phyloP scores from a whole-genome alignment of 37 sponge, comb jelly and placozoan genomes.

The Beroe forskalii region DNA sequence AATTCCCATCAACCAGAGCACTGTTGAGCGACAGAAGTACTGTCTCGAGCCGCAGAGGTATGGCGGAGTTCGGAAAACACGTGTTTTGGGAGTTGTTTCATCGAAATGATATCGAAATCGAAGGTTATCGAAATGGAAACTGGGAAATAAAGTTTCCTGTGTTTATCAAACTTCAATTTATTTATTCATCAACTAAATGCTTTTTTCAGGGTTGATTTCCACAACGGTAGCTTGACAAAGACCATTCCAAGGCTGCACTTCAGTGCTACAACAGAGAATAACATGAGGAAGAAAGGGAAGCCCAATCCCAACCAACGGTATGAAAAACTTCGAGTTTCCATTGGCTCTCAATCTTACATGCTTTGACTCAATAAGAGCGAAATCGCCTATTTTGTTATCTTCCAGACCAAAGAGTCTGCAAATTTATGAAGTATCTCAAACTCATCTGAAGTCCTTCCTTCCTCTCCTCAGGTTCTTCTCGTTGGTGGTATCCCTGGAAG shows the following conservation, averaged over 20 bases:
- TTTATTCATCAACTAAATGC: no score
- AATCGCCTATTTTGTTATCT: no score
- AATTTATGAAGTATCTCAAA: no score
- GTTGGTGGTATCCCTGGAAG: constrained; percentile 81
- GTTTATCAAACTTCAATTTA: no score
- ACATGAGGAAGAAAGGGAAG: constrained; percentile 97
- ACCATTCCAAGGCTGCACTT: constrained; percentile 26
- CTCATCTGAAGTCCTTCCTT: neutral
- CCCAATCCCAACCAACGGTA: constrained; percentile 93
- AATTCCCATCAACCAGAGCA: constrained; percentile 50
- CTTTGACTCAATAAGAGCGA: no score
- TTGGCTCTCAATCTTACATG: no score
- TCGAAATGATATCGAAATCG: no score
- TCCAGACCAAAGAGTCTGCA: neutral
- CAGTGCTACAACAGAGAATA: constrained; percentile 93
- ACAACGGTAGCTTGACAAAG: constrained; percentile 29
- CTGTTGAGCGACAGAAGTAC: constrained; percentile 45
- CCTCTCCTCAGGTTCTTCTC: constrained; percentile 76
- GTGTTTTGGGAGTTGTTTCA: no score
- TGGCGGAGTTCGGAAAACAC: no score
- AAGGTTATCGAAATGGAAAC: no score
- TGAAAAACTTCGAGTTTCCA: neutral
- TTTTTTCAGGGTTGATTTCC: constrained; percentile 41
- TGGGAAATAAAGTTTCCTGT: no score
- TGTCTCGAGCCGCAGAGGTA: constrained; percentile 30